Evolutionary conservation across 2,888 invertebrate species (phyloP).

Genomic region (Eupithecia pulchellata): DNA sequence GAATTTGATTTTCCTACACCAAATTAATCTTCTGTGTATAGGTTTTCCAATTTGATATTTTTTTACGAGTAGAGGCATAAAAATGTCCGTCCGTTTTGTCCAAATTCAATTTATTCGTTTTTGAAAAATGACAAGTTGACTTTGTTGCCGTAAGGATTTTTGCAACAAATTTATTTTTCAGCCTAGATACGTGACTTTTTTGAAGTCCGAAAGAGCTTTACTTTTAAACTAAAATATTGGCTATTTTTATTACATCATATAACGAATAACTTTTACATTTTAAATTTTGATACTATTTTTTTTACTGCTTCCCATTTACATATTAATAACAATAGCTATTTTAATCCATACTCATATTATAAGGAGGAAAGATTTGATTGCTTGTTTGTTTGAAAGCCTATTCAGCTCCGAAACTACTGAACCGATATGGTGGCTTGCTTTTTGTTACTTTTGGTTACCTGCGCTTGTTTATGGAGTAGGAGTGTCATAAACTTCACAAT

Average conservation of each 20-base stretch:
- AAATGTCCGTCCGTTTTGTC: neutral
- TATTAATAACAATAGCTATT: neutral
- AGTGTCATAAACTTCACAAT: too few relatives aligned
- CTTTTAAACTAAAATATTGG: constrained; percentile 3
- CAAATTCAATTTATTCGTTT: constrained; percentile 20
- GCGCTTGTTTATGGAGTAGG: too few relatives aligned
- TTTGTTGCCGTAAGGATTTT: constrained; percentile 25
- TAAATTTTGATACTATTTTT: too few relatives aligned
- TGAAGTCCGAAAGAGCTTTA: neutral
- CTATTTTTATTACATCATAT: neutral
- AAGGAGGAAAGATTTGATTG: too few relatives aligned
- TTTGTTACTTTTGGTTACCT: too few relatives aligned
- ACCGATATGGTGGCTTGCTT: too few relatives aligned
- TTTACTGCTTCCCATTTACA: too few relatives aligned
- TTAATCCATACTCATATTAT: too few relatives aligned
- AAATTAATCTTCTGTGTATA: neutral
- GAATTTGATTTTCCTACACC: neutral
- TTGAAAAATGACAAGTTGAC: constrained; percentile 23
- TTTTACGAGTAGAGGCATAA: neutral
- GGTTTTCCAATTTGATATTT: neutral
- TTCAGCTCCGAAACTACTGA: too few relatives aligned
- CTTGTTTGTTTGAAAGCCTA: too few relatives aligned
- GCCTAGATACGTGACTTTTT: constrained; percentile 28
- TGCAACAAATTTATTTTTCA: constrained; percentile 26
- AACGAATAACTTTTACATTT: too few relatives aligned